phyloP scores from a whole-genome alignment of 1,140 invertebrate species.

The Patella vulgata region DNA sequence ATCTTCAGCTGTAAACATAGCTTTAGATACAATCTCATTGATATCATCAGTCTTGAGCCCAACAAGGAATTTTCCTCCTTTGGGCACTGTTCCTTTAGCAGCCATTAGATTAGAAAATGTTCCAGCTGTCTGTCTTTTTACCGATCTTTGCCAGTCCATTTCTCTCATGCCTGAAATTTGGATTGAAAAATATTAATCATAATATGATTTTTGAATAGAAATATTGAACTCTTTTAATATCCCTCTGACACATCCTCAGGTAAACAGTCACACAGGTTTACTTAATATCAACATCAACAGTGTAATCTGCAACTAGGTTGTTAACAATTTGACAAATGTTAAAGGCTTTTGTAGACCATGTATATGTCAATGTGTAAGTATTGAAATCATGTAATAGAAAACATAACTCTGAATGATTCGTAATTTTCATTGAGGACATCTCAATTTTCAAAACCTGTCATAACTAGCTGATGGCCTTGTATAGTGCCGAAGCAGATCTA shows the following conservation, averaged over 20 bases:
- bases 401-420: no score
- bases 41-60: constrained; percentile 20
- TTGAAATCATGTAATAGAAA: no score
- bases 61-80: constrained; percentile 42
- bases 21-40: constrained; percentile 28
- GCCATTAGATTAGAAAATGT: constrained; percentile 21
- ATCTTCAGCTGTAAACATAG: constrained; percentile 45
- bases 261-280: no score
- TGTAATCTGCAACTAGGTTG: neutral
- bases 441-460: no score
- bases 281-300: no score
- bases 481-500: no score
- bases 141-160: constrained; percentile 43
- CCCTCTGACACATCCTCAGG: neutral
- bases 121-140: constrained; percentile 26
- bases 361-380: no score
- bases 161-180: constrained; percentile 45
- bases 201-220: neutral
- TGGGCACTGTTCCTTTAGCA: constrained; percentile 14
- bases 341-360: neutral
- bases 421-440: no score
- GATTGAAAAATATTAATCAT: neutral
- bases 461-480: no score
- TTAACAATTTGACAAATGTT: neutral
- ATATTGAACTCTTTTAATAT: neutral